phyloP scores from a whole-genome alignment of 2,113 vertebrate species.

The Stictonetta naevosa region DNA sequence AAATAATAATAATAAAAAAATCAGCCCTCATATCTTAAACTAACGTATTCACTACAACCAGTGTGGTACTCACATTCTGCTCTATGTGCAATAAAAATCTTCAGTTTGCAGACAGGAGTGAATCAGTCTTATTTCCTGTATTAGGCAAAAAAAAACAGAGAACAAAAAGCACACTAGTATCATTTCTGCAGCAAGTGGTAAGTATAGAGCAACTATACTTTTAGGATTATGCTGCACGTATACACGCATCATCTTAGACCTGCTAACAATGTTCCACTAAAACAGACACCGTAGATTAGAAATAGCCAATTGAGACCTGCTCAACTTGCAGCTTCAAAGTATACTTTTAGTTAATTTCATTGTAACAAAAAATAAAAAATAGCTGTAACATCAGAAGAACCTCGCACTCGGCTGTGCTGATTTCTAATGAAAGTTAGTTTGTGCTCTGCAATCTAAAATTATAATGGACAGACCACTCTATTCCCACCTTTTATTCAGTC shows the following conservation, averaged over 20 bases:
- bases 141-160: background rate
- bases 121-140: background rate
- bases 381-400: background rate
- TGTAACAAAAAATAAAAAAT: background rate
- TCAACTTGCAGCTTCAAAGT: background rate
- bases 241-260: background rate
- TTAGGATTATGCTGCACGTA: background rate
- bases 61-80: accelerated
- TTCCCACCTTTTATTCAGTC: constrained; percentile 53
- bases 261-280: background rate
- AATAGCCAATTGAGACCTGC: background rate
- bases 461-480: constrained; percentile 51
- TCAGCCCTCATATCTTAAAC: background rate
- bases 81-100: background rate
- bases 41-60: background rate
- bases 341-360: background rate
- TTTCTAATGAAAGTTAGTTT: constrained; percentile 57
- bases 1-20: background rate
- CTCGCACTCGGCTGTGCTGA: background rate
- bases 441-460: constrained; percentile 65
- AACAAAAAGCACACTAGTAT: background rate
- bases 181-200: background rate
- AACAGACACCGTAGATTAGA: background rate
- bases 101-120: background rate
- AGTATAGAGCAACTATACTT: background rate